phyloP scores from a whole-genome alignment of 2,888 invertebrate genomes.

The Stramonita haemastoma region DNA sequence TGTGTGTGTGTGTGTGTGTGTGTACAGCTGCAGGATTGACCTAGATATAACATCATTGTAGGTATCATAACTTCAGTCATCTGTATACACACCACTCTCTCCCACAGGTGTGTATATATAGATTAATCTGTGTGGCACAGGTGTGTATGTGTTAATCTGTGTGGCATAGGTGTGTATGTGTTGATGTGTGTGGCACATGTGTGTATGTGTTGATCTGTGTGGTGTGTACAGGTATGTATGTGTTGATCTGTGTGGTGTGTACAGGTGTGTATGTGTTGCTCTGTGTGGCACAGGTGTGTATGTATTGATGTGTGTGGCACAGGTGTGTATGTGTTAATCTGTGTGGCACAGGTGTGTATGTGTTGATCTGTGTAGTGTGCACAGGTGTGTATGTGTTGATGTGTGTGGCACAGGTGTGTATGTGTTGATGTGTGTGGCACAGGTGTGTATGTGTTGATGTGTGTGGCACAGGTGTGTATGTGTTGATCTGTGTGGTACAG shows the following conservation, averaged over 20 bases:
- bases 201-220: conserved; percentile 2
- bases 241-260: neutral
- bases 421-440: neutral
- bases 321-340: neutral
- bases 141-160: neutral
- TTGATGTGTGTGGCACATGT: neutral
- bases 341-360: neutral
- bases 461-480: neutral
- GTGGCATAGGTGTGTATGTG: too few relatives aligned
- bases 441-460: neutral
- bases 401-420: neutral
- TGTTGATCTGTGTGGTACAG: too few relatives aligned
- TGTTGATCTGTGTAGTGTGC: neutral
- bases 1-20: neutral
- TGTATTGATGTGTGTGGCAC: neutral
- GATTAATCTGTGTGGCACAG: neutral
- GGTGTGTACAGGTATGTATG: neutral
- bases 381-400: neutral
- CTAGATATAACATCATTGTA: too few relatives aligned
- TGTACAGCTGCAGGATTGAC: too few relatives aligned
- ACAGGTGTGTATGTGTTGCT: neutral
- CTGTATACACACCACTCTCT: neutral
- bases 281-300: neutral
- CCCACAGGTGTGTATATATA: neutral
- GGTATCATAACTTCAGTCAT: neutral